These are phyloP conservation scores for Chaetorhynchus papuensis DNA, from an alignment of 2,113 vertebrate species.

Conservation along the genomic window DNA sequence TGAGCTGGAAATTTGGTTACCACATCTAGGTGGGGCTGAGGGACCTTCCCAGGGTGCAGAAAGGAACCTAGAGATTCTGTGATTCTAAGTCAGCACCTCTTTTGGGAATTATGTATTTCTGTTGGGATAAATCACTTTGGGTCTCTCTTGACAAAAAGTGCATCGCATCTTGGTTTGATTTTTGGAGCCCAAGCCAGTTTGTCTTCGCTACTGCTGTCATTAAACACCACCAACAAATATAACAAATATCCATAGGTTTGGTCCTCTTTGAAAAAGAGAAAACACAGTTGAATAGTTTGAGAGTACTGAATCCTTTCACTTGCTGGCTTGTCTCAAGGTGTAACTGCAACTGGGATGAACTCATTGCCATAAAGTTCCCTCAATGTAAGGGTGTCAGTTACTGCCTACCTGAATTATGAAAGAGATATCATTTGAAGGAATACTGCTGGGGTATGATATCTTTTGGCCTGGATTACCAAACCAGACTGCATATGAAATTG, in stretches of 20 bases:
- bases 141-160: background rate
- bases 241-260: background rate
- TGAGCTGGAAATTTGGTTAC: background rate
- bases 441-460: background rate
- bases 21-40: background rate
- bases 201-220: background rate
- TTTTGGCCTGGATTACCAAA: conserved; percentile 8
- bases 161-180: background rate
- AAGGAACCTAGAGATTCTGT: background rate
- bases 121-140: background rate
- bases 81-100: background rate
- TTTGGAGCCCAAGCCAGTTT: background rate
- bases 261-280: background rate
- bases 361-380: background rate
- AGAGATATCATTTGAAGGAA: background rate
- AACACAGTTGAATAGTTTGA: background rate
- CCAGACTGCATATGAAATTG: background rate
- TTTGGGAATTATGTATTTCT: background rate
- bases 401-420: background rate
- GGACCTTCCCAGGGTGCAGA: background rate
- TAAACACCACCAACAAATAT: background rate
- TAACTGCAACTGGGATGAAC: background rate
- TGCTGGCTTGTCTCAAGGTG: background rate
- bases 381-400: background rate
- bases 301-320: background rate